A percentile compares a stretch with the other conserved stretches of the same genome.
Evolutionary conservation across 2,113 vertebrate genomes (phyloP).

Genomic region (Microcebus tavaratra): DNA sequence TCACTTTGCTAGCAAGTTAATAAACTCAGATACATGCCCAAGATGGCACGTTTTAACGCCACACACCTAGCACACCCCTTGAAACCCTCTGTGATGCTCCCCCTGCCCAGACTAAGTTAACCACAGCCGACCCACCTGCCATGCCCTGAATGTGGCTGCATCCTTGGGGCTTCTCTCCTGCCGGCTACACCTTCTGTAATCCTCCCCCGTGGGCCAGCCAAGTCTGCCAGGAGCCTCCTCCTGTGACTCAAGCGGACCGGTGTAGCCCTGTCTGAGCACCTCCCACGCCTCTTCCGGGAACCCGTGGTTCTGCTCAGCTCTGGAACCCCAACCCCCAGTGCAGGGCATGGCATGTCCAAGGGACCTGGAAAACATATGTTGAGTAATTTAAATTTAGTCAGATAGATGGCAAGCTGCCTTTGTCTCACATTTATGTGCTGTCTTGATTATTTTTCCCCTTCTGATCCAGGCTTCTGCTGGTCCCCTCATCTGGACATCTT

Average conservation of each 20-base stretch:
- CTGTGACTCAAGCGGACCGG: too few relatives aligned
- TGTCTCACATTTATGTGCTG: rapidly evolving
- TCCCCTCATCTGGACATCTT: not conserved
- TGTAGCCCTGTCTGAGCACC: not conserved
- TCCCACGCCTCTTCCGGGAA: not conserved
- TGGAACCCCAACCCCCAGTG: not conserved
- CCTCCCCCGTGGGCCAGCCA: not conserved
- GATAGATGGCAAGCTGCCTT: not conserved
- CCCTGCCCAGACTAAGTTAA: not conserved
- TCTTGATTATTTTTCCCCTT: not conserved
- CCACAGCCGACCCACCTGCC: not conserved
- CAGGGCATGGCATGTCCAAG: not conserved
- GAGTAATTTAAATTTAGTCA: not conserved
- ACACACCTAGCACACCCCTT: not conserved
- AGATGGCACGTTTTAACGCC: not conserved
- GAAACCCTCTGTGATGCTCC: not conserved
- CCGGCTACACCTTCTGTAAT: too few relatives aligned
- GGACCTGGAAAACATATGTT: not conserved
- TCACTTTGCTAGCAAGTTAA: not conserved
- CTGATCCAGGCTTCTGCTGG: not conserved
- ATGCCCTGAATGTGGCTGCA: not conserved
- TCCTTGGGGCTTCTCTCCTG: not conserved
- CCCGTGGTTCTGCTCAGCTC: not conserved
- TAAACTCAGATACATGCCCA: not conserved
- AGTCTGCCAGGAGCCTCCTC: too few relatives aligned